phyloP scores from a whole-genome alignment of 2,888 invertebrate genomes.

The Leuctra nigra region DNA sequence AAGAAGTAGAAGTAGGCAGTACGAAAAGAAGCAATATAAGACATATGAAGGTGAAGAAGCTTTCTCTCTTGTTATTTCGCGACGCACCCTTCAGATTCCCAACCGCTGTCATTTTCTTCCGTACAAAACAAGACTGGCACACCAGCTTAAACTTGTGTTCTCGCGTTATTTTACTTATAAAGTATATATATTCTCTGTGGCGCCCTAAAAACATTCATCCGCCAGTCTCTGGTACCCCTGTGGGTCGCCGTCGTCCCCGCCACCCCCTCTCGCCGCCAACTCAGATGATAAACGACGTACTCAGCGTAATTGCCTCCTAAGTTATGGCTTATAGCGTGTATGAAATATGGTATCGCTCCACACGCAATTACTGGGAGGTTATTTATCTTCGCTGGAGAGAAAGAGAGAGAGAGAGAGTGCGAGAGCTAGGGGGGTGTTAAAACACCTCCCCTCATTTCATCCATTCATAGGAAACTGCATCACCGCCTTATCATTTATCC shows the following conservation, averaged over 20 bases:
- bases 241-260: constrained; percentile 26
- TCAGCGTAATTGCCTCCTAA: constrained; percentile 53
- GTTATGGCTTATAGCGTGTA: constrained; percentile 51
- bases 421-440: constrained; percentile 11
- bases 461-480: constrained; percentile 24
- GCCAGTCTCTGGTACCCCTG: constrained; percentile 13
- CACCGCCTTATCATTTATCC: constrained; percentile 10
- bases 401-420: constrained; percentile 17
- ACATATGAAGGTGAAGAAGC: too few species aligned
- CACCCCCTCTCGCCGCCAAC: constrained; percentile 27
- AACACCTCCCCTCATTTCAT: constrained; percentile 23
- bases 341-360: constrained; percentile 53
- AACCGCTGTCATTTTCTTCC: too few species aligned
- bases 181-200: constrained; percentile 15
- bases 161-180: constrained; percentile 2
- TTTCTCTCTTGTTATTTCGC: too few species aligned
- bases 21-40: too few species aligned
- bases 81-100: too few species aligned
- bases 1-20: too few species aligned
- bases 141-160: neutral
- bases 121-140: too few species aligned
- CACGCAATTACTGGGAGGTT: constrained; percentile 51
- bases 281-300: constrained; percentile 51
- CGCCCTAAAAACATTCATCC: constrained; percentile 19
- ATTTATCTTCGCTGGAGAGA: constrained; percentile 41